Evolutionary conservation across 2,113 vertebrate species (phyloP).

Genomic region (Myiozetetes cayanensis): DNA sequence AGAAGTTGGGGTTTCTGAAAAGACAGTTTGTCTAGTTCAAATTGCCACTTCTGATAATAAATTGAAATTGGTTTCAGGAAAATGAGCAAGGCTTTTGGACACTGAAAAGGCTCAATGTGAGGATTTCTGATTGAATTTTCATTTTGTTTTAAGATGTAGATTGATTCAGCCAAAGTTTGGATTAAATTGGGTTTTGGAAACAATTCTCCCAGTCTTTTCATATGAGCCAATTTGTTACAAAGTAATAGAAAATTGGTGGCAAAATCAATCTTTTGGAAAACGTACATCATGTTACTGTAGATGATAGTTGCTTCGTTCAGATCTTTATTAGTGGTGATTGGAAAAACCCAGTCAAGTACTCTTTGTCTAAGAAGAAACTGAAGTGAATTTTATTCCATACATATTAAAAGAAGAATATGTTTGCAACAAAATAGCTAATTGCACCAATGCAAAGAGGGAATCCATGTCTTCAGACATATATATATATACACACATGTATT

Average conservation of each 20-base stretch:
- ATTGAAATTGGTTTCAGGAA: background rate
- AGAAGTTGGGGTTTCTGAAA: background rate
- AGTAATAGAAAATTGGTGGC: background rate
- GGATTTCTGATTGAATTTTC: background rate
- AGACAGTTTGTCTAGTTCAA: background rate
- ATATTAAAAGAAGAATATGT: background rate
- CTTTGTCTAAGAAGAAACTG: background rate
- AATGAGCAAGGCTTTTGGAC: background rate
- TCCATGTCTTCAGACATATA: background rate
- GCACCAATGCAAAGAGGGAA: background rate
- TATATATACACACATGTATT: no score
- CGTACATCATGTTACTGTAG: background rate
- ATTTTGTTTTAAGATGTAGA: background rate
- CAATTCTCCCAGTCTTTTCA: background rate
- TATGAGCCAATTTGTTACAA: background rate
- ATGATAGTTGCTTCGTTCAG: background rate
- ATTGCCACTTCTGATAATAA: background rate
- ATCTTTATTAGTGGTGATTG: background rate
- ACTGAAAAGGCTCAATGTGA: background rate
- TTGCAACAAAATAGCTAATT: background rate
- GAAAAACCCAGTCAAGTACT: background rate
- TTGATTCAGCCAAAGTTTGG: background rate
- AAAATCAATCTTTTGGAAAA: background rate
- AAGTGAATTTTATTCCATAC: background rate
- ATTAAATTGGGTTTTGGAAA: constrained; percentile 21